Evolutionary conservation across 2,888 invertebrate species (phyloP), one percentile per base, ranked within the genome.

Genomic region (Dastarcus helophoroides): DNA sequence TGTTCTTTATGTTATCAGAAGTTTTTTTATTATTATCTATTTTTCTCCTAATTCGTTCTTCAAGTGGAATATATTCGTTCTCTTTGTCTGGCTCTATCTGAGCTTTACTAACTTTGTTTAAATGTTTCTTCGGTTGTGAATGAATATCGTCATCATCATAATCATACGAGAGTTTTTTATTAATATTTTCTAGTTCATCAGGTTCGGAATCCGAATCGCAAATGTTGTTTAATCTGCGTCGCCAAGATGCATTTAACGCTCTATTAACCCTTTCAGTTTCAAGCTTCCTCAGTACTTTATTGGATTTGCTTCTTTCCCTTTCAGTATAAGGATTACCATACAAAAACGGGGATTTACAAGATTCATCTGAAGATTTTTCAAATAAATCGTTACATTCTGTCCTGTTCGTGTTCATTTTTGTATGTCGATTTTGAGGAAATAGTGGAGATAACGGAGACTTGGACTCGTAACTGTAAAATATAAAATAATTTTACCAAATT

Each of bases 171-270:
- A 7, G 19, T 15, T 14, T 16, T 10, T 28, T 17, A 19, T 12
- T 36, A 14, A 15, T 25, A 23, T 3, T 16, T 22, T 38, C 37
- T 26, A 26, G 40, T 14, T 31, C 28, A 16, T 36, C 26, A 8
- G 33, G 29, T 9, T 32, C 29, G 14, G 37, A 39, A 25, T 56
- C 55, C 14, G 53, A 44, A 42, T 58, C 56, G 37, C 53, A 52
- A 4, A 56, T 23, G 26, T 39, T 29, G 35, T 50, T 44, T 3
- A 53, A 30, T 36, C 36, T 41, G 14, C 40, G 10, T 2, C 33
- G 15, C 41, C 45, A 48, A n/a, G 53, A 50, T 4, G 53, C 49
- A 32, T 47, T 41, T n/a, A 39, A 5, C 22, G 33, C 34, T 28
- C 30, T 29, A 31, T 44, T 38, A 9, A 46, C 14, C 24, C 40